Conservation (phyloP, 2,888 invertebrate species). For the Rhagonycha lutea region DNA sequence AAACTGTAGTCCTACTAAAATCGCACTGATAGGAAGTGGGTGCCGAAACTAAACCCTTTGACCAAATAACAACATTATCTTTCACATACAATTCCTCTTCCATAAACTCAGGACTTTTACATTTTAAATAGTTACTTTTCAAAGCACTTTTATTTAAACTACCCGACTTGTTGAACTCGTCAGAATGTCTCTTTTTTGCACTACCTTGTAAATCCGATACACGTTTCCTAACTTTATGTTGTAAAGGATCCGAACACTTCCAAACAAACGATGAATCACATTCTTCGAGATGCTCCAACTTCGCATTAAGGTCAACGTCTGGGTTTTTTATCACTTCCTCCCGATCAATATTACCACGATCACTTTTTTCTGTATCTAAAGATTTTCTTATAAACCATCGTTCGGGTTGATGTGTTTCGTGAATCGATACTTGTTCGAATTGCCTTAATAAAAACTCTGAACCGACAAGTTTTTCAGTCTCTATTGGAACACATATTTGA, state of each 20-base stretch:
- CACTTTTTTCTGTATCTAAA: constrained; percentile 48
- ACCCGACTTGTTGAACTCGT: constrained; percentile 6
- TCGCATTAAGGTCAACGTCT: constrained; percentile 23
- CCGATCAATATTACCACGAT: not conserved
- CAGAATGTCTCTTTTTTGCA: constrained; percentile 9
- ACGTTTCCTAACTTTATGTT: constrained; percentile 42
- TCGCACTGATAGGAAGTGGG: constrained; percentile 54
- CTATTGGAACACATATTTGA: constrained; percentile 38
- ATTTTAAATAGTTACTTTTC: constrained; percentile 12
- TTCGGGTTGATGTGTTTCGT: constrained; percentile 61
- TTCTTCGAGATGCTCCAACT: constrained; percentile 36
- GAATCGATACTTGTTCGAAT: constrained; percentile 76
- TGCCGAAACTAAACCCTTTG: constrained; percentile 60
- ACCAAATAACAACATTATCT: constrained; percentile 84
- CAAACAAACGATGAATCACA: constrained; percentile 44
- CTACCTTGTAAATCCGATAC: constrained; percentile 43
- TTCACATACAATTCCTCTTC: constrained; percentile 90
- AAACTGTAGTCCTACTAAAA: constrained; percentile 53
- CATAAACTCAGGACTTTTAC: constrained; percentile 57
- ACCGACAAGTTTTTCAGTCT: constrained; percentile 42
- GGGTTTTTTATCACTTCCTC: constrained; percentile 24
- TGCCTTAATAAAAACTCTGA: constrained; percentile 68
- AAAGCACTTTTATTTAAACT: constrained; percentile 2
- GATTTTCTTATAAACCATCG: constrained; percentile 64
- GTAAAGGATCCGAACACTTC: constrained; percentile 40